Evolutionary conservation across 37 sponge, comb jelly and placozoan genomes (phyloP), one percentile per base, ranked within the genome.

Genomic region (Crambe crambe): DNA sequence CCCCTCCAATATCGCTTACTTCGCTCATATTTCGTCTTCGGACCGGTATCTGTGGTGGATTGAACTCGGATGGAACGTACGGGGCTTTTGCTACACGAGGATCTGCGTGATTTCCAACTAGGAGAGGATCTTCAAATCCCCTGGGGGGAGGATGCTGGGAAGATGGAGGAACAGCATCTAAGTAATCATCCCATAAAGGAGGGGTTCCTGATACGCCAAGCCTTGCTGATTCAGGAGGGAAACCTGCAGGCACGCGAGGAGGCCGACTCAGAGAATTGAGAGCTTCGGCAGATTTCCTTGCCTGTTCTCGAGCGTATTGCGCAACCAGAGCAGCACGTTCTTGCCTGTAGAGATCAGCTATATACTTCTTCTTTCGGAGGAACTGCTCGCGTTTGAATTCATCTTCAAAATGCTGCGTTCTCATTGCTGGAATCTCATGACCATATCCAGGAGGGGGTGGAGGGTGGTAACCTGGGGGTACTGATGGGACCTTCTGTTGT

Each of bases 1-100:
- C 72, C n/a, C 80, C 80, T 12, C 72, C 80, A 3, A 70, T 4
- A 5, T 80, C 80, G 18, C 51, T 80, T 1, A 56, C 72, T 17
- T 57, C 38, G 42, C 72, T 59, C 39, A 35, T 56, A 2, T 37
- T 32, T n/a, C 80, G 61, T 22, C 59, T 32, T 26, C 72, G 57
- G 22, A n/a, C 6, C 20, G 42, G 26, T 35, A 22, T 17, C 25
- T 17, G 20, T 10, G 56, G 56, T 68, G 37, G 38, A 37, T 27
- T 18, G 38, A 18, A 9, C 5, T 41, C 72, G 44, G 56, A 43
- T 21, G 5, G 9, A 2, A 12, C 29, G 21, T 73, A 41, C 15
- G 42, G 56, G 15, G 17, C 8, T 36, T 20, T 47, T 56, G 51
- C 3, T 12, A 6, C 2, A 42, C 36, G 42, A 68, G 68, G 25